Evolutionary conservation across 1,140 invertebrate species (phyloP), one percentile per base, ranked within the genome.

Genomic region (Hycleus phaleratus): DNA sequence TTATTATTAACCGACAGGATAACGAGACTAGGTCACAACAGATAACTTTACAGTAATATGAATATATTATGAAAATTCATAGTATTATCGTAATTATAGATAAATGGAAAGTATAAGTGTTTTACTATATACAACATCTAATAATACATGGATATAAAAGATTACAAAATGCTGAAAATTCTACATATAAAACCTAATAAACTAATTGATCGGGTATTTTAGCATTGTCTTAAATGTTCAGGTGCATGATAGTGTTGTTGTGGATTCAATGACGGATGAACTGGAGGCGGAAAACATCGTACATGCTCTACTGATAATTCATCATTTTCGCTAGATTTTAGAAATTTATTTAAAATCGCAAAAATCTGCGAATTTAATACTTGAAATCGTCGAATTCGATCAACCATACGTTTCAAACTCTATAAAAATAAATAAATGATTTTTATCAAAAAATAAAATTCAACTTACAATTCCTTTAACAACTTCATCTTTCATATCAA

Each of bases 311-410:
- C 91, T 25, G 93, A 92, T 49, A 91, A 85, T 45, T 87, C 85
- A 69, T 93, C 87, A 56, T 84, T 84, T 65, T 93, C 90, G 58
- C 85, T 85, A 26, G 86, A 86, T 70, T 91, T 92, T 38, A 98
- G 78, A 77, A 96, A 97, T 74, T 98, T 97, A 75, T 96, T 95
- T 26, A 99, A 80, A 43, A 96, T 90, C 12, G 95, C 91, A 78
- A 99, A 98, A 58, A 99, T 97, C 79, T 99, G 96, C 46, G 93
- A 97, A 77, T 99, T 99, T 43, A 98, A 78, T 56, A 98, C 94
- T 80, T 99, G 96, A 77, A 98, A 98, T 54, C 96, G 84, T 49
- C 96, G 82, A 66, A 99, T 97, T 61, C 97, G 82, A 76, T 99
- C 96, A 46, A 97, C 94, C 93, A 99, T 97, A 56, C 90, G 82